A percentile compares a stretch with the other conserved stretches of the same genome.
Evolutionary conservation across 2,113 vertebrate genomes (phyloP).

Genomic region (Potamarius usumacintae): DNA sequence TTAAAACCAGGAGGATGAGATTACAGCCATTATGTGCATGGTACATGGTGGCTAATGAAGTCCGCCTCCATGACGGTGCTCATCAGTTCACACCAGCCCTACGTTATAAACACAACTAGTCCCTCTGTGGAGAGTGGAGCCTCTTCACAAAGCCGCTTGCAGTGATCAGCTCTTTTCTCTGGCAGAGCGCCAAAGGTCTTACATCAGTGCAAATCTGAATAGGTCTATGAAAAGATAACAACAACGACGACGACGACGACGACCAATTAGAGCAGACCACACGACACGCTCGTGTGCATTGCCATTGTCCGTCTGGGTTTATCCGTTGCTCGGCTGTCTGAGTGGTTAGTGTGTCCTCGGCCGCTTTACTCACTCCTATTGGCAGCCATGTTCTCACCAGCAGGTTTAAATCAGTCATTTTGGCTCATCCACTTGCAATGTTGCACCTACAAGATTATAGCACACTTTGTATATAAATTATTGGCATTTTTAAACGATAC

Average conservation of each 20-base stretch:
- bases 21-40: neutral
- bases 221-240: slow-evolving; percentile 37
- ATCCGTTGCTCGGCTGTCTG: neutral
- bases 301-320: neutral
- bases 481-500: slow-evolving; percentile 69
- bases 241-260: neutral
- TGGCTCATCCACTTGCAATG: slow-evolving; percentile 56
- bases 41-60: neutral
- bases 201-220: slow-evolving; percentile 30
- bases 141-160: slow-evolving; percentile 45
- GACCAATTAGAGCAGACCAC: slow-evolving; percentile 36
- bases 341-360: neutral
- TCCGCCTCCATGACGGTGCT: slow-evolving; percentile 11
- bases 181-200: slow-evolving; percentile 24
- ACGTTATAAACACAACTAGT: neutral
- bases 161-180: slow-evolving; percentile 47
- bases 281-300: slow-evolving; percentile 15
- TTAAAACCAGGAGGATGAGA: neutral
- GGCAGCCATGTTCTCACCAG: slow-evolving; percentile 19
- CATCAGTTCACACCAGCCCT: neutral
- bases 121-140: slow-evolving; percentile 1
- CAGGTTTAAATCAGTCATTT: slow-evolving; percentile 42
- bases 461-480: slow-evolving; percentile 69
- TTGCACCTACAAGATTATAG: slow-evolving; percentile 60
- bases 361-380: neutral